phyloP scores from a whole-genome alignment of 2,888 invertebrate species.

The Rhamnusium bicolor region DNA sequence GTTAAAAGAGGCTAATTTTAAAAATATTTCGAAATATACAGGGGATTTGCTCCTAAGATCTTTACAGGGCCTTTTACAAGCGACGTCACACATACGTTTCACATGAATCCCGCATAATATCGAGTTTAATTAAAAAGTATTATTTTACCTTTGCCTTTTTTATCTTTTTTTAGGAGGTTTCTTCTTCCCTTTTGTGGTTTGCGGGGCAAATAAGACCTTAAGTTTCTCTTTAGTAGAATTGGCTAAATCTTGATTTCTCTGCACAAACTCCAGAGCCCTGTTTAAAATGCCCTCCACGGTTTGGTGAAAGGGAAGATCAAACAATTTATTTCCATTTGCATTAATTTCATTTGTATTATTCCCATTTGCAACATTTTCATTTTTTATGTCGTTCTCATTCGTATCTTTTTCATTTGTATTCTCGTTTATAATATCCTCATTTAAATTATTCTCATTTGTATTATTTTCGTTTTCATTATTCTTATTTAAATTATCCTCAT shows the following conservation, averaged over 20 bases:
- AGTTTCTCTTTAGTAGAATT: constrained; percentile 66
- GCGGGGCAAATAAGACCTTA: constrained; percentile 56
- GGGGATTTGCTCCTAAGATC: no score
- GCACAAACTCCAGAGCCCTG: constrained; percentile 28
- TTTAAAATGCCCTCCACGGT: neutral
- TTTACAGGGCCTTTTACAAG: no score
- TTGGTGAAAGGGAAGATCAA: neutral
- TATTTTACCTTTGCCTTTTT: constrained; percentile 62
- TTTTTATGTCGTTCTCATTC: neutral
- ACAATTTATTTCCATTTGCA: neutral
- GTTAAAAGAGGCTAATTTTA: no score
- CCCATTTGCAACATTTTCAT: no score
- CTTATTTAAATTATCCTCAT: neutral
- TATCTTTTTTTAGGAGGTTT: constrained; percentile 66
- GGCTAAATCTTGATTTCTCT: constrained; percentile 54
- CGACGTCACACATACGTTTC: no score
- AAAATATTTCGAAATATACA: no score
- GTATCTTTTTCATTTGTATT: neutral
- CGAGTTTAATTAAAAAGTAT: no score
- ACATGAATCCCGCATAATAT: no score
- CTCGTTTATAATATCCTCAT: neutral
- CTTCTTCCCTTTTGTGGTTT: constrained; percentile 69
- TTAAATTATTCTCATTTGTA: neutral
- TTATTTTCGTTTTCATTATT: neutral
- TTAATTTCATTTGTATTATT: no score